Base-by-base conservation (phyloP, 2,888 invertebrate species). In the Sipunculus nudus region DNA sequence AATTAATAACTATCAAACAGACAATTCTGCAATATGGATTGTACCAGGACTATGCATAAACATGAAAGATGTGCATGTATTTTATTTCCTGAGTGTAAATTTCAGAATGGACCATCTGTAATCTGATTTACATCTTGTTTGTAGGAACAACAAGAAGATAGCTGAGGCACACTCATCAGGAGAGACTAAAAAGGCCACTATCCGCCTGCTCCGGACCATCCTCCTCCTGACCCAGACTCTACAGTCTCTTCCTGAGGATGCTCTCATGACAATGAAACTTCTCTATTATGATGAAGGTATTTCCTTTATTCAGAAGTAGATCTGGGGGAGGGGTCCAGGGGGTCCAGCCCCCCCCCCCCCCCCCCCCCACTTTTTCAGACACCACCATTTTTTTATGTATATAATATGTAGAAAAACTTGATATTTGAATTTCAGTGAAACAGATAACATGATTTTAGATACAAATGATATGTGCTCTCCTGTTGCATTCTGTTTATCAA, bases 241-340 rank as follows among this genome's bases (percentile, higher is more conserved):
- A 31, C 72, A 79, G 41, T 74, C 79, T 28, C 70, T 85, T 16
- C 85, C 85, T 23, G 76, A 79, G 50, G 75, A 80, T 63, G 78
- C 82, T 41, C 77, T 79, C 74, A 77, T 85, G 74, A 79, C 82
- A 46, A 84, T 85, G 83, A 84, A 83, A 61, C 74, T 85, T 3
- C 70, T 81, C 25, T 85, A 85, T 63, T 83, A 81, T 76, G 84
- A 85, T 72, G 81, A 84, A 49, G 78, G 80, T 80, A 63, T 23
- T 45, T 52, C n/a, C 16, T 13, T 13, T 48, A 16, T n/a, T 38
- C 19, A 10, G 10, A 13, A 35, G 38, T 16, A 35, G 38, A 16
- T 35, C 13, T 10, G 13, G 8, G 13, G 49, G 28, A n/a, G 10
- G 38, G 10, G 10, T 49, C 19, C 43, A 10, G 16, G 13, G 10